These are phyloP conservation scores for Dolichomitus sp. DNA, from an alignment of 2,888 invertebrate genomes.

Conservation along the genomic window DNA sequence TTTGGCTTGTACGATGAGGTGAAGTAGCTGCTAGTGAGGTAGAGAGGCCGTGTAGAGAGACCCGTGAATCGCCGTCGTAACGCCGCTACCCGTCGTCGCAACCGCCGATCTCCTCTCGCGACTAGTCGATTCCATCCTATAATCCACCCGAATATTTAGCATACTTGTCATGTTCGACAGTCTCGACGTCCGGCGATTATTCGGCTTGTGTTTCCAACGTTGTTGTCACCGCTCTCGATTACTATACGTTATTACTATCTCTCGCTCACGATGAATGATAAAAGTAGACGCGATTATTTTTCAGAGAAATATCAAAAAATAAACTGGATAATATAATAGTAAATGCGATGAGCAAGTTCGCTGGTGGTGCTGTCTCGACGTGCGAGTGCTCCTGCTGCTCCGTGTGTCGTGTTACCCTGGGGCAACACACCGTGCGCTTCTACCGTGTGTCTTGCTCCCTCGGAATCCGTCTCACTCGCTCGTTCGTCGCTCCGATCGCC, in stretches of 20 bases:
- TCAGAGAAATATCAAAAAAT: constrained; percentile 1
- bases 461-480: constrained; percentile 36
- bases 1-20: neutral
- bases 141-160: constrained; percentile 89
- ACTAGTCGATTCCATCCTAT: constrained; percentile 88
- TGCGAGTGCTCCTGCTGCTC: constrained; percentile 64
- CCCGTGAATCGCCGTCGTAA: constrained; percentile 35
- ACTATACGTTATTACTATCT: neutral
- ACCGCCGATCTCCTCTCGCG: constrained; percentile 1
- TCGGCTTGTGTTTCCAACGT: neutral
- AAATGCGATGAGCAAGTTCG: constrained; percentile 43
- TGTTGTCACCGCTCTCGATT: neutral
- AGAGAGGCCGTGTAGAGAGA: neutral
- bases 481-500: constrained; percentile 20
- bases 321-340: constrained; percentile 10
- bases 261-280: neutral
- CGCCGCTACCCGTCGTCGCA: constrained; percentile 3
- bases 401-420: constrained; percentile 67
- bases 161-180: constrained; percentile 89
- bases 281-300: neutral
- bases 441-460: constrained; percentile 9
- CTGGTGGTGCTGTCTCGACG: constrained; percentile 52
- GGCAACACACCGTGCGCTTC: constrained; percentile 54
- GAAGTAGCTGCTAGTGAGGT: constrained; percentile 30
- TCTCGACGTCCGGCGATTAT: constrained; percentile 85